Base-by-base conservation (phyloP, 2,888 invertebrate species). In the Ligdia adustata region DNA sequence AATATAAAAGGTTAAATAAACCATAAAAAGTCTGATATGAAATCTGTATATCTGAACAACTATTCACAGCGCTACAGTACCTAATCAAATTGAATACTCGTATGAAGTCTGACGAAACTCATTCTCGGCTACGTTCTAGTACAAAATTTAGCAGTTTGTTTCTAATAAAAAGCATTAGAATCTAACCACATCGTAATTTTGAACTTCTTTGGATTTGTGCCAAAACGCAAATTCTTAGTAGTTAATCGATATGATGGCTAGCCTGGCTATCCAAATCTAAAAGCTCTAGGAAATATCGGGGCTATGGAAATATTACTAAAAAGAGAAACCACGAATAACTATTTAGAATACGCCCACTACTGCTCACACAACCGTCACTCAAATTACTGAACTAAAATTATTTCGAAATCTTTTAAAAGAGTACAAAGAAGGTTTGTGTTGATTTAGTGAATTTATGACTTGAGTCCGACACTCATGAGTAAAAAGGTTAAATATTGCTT, bases 21-120 rank as follows among this genome's bases (percentile, higher is more conserved):
- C 49, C 42, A 48, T 22, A 18, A 18, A 16, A 31, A n/a, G 26
- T 24, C 15, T 35, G 35, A 26, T 26, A 15, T 24, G 24, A 9
- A 34, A 34, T 22, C 34, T 32, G 11, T 6, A 22, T 16, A 32
- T 32, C 12, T 20, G 14, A 13, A 14, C n/a, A 14, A 3, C 29
- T 29, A 2, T 29, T 29, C 5, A 15, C 16, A 31, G 16, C 31
- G 9, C 13, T 28, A 14, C 28, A n/a, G 28, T 28, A 7, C 12
- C n/a, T 45, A 37, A 3, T 9, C 3, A 24, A n/a, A 9, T 24
- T 24, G 24, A 27, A n/a, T n/a, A n/a, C n/a, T n/a, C n/a, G n/a
- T n/a, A n/a, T n/a, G n/a, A n/a, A 3, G 9, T 9, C 3, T 7
- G 6, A 11, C 1, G 3, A 9, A 18, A 2, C 6, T 2, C 16